Percentiles rank a stretch among this genome's conserved stretches.
These are phyloP conservation scores for Chrysolina americana DNA, from an alignment of 2,888 invertebrate species.

Conservation along the genomic window DNA sequence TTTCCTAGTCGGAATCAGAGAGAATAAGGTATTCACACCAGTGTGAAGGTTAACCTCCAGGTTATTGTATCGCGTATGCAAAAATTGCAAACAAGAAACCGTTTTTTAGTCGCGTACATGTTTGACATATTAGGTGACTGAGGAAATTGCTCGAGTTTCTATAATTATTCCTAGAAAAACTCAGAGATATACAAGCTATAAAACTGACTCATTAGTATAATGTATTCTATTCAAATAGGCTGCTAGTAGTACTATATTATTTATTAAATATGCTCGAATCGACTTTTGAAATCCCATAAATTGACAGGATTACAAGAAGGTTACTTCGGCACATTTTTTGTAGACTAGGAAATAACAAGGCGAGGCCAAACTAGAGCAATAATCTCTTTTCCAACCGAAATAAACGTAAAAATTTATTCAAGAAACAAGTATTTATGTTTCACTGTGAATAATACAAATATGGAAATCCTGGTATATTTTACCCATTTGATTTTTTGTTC, in stretches of 20 bases:
- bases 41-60: constrained; percentile 32
- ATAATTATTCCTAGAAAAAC: background rate
- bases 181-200: background rate
- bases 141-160: constrained; percentile 14
- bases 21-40: constrained; percentile 22
- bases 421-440: too few relatives aligned
- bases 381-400: background rate
- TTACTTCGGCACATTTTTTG: background rate
- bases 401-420: too few relatives aligned
- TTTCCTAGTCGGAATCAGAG: background rate
- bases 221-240: background rate
- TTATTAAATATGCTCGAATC: background rate
- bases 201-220: background rate
- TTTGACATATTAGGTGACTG: background rate
- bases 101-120: background rate
- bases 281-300: background rate
- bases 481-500: too few relatives aligned
- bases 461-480: too few relatives aligned
- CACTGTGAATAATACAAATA: too few relatives aligned
- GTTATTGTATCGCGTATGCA: constrained; percentile 12
- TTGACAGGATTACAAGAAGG: background rate
- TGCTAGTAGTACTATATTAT: background rate
- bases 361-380: constrained; percentile 13
- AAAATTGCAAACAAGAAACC: constrained; percentile 21
- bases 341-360: background rate